phyloP scores from a whole-genome alignment of 2,113 vertebrate species.

The Syngnathus floridae region DNA sequence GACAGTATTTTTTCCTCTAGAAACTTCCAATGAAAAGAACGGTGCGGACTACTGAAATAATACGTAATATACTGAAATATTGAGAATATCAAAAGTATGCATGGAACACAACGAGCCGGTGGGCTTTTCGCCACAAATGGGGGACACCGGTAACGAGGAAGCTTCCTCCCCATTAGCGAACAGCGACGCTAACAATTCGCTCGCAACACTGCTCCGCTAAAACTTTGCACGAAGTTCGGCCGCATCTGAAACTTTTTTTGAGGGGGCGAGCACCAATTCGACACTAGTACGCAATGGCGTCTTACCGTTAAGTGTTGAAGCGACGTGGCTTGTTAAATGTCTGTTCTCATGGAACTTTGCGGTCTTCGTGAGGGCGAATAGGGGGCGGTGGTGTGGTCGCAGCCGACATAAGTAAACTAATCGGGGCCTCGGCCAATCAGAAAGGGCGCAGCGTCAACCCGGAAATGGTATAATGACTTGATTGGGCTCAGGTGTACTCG shows the following conservation, averaged over 20 bases:
- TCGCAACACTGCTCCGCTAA: neutral
- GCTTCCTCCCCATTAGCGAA: neutral
- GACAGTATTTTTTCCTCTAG: neutral
- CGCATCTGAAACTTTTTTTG: neutral
- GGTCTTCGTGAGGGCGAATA: conserved; percentile 17
- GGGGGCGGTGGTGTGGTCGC: conserved; percentile 48
- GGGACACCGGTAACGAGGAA: neutral
- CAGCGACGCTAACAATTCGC: too few relatives aligned
- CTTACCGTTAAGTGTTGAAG: conserved; percentile 56
- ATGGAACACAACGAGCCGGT: neutral
- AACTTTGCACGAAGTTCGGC: neutral
- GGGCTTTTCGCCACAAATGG: neutral
- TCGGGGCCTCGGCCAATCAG: conserved; percentile 53
- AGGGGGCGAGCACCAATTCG: conserved; percentile 7
- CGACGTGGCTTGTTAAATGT: conserved; percentile 25
- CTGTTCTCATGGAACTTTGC: conserved; percentile 39
- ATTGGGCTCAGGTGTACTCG: conserved; percentile 39
- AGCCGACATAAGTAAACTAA: conserved; percentile 51
- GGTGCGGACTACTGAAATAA: neutral
- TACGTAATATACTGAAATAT: too few relatives aligned
- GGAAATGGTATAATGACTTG: conserved; percentile 23
- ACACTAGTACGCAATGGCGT: neutral
- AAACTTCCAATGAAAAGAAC: neutral
- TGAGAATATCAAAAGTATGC: too few relatives aligned
- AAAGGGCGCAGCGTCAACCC: neutral